Evolutionary conservation across 2,888 invertebrate species (phyloP), one percentile per base, ranked within the genome.

Genomic region (Holacanthella duospinosa): DNA sequence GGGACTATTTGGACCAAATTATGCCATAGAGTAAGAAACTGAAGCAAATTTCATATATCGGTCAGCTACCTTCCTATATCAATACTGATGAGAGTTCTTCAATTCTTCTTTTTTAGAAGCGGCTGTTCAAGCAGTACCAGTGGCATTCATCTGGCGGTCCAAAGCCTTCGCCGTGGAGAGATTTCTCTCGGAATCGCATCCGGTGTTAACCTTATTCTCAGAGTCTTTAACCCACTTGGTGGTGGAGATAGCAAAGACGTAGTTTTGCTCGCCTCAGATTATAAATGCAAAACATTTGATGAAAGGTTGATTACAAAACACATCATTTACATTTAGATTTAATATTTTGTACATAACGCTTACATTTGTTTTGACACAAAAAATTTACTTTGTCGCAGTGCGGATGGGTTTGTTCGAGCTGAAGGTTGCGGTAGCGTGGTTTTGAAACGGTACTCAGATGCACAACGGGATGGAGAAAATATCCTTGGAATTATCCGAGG

Each of bases 351-450:
- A n/a, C n/a, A n/a, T n/a, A n/a, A n/a, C n/a, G n/a, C n/a, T n/a
- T n/a, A n/a, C n/a, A n/a, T n/a, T n/a, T n/a, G n/a, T n/a, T n/a
- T n/a, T n/a, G n/a, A n/a, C n/a, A n/a, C n/a, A n/a, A n/a, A n/a
- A n/a, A n/a, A n/a, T n/a, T n/a, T n/a, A n/a, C n/a, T n/a, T n/a
- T n/a, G n/a, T n/a, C n/a, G n/a, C n/a, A n/a, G 36, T 36, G 77
- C 77, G 4, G 71, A 74, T 58, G 77, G 77, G 25, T 77, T 77
- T 65, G 76, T 75, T 9, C 66, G 77, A 59, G 74, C 75, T 3
- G 77, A 77, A 62, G 77, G 76, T 1, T 74, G 74, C 59, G 77
- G 75, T 0, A 74, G 71, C 19, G 62, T 76, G 4, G 64, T 76
- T 27, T 55, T 77, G 29, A 76, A 76, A 61, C 64, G 72, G 2